Conservation (phyloP, 1,140 invertebrate species). For the Drosophila biarmipes region DNA sequence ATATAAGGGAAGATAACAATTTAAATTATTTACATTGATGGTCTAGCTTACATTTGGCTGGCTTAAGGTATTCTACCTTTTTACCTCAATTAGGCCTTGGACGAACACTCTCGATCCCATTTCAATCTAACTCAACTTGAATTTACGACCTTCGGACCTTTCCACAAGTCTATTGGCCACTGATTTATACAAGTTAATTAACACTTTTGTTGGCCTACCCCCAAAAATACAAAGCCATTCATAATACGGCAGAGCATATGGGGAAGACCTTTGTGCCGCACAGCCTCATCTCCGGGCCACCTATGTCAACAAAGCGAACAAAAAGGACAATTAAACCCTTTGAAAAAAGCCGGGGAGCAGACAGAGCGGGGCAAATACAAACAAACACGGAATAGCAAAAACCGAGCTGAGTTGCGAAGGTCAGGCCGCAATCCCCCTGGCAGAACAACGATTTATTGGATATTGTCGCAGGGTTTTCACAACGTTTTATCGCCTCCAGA, state of each 20-base stretch:
- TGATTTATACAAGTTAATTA: constrained; percentile 82
- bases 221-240: constrained; percentile 47
- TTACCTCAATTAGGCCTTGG: constrained; percentile 15
- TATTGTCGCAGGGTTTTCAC: constrained; percentile 77
- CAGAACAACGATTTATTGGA: constrained; percentile 71
- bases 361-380: constrained; percentile 63
- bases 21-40: background rate
- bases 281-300: constrained; percentile 26
- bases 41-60: background rate
- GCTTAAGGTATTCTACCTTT: constrained; percentile 4
- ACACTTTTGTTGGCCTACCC: constrained; percentile 62
- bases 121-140: constrained; percentile 24
- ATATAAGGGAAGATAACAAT: too few species aligned
- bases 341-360: constrained; percentile 49
- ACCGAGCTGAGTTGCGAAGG: constrained; percentile 45
- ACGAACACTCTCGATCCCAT: constrained; percentile 12
- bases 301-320: constrained; percentile 71
- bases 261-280: constrained; percentile 17
- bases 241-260: constrained; percentile 27
- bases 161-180: constrained; percentile 47
- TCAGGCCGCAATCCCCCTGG: constrained; percentile 33
- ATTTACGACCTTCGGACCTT: constrained; percentile 29
- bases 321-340: constrained; percentile 81
- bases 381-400: constrained; percentile 44
- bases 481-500: constrained; percentile 71